Percentiles rank a stretch among this genome's conserved stretches.
These are phyloP conservation scores for Chloebia gouldiae DNA, from an alignment of 2,113 vertebrate species.

Conservation along the genomic window DNA sequence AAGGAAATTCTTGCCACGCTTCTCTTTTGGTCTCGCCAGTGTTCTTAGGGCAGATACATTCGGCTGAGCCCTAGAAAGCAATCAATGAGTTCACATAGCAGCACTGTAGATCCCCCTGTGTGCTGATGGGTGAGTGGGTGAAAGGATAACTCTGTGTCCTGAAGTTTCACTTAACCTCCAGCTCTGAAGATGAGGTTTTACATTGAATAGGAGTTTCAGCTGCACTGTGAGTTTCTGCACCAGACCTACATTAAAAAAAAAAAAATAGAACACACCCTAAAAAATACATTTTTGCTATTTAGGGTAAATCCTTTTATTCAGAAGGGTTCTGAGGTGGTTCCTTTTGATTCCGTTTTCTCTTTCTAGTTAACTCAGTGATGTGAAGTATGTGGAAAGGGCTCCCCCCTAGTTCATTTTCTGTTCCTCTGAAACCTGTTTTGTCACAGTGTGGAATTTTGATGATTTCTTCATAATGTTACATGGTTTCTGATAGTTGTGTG, in stretches of 20 bases:
- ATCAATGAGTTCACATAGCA: neutral
- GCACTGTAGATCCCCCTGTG: neutral
- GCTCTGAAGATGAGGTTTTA: constrained; percentile 8
- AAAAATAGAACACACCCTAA: neutral
- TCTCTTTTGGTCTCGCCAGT: neutral
- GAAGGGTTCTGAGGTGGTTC: neutral
- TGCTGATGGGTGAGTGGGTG: neutral
- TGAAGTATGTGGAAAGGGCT: neutral
- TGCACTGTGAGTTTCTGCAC: neutral
- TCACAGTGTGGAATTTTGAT: neutral
- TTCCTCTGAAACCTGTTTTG: constrained; percentile 32
- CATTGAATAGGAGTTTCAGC: neutral
- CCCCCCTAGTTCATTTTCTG: neutral
- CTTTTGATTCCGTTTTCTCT: constrained; percentile 33
- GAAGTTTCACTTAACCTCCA: constrained; percentile 16
- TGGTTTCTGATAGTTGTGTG: neutral
- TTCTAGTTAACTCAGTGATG: neutral
- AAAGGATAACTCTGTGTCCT: neutral
- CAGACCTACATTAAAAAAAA: constrained; percentile 20
- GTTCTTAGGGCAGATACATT: neutral
- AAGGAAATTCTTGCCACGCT: neutral
- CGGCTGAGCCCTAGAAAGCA: neutral
- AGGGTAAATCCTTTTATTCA: neutral
- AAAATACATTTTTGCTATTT: constrained; percentile 22
- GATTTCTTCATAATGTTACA: neutral